Base-by-base conservation (phyloP, 2,113 vertebrate species). In the Albula goreensis region DNA sequence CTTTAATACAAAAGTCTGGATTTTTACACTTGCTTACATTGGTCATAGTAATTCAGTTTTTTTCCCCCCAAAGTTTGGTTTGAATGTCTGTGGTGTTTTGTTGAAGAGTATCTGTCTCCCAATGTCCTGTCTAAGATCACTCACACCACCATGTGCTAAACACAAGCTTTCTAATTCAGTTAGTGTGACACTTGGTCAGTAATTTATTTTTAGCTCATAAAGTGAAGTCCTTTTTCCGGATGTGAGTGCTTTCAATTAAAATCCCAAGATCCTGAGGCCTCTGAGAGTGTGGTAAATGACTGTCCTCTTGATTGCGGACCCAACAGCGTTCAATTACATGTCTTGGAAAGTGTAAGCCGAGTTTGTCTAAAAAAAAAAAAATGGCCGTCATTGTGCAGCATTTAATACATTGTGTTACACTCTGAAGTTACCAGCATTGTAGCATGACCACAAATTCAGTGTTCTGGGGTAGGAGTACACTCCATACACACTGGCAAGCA, bases 111-210 rank as follows among this genome's bases (percentile, higher is more conserved):
- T n/a, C 31, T 74, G 6, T 74, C 22, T 22, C 70, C n/a, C 2
- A n/a, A 74, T 19, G 12, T 77, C 70, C 11, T 78, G 74, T 79
- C 78, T 79, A 25, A 50, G 5, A 49, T 79, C 13, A 17, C 49
- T 74, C 6, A 2, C 22, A 11, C 70, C 15, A n/a, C 22, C 22
- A 50, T 51, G 78, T 52, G 25, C 79, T 49, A 49, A 81, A 81
- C 80, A 80, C 78, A 66, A 70, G 85, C 85, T 70, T 41, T 83
- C 57, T 66, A 66, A 48, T 83, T 51, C 51, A 48, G 22, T 86
- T 86, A 86, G 79, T 31, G 49, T 70, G 79, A 86, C 85, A 13
- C 77, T 85, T 85, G 25, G 80, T 22, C 80, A 81, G 25, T 81
- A 70, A 51, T 79, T 86, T 81, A 56, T 80, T 63, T 81, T 86